Conservation (phyloP, 2,797 vertebrate genomes). For the Meriones psammophilus region DNA sequence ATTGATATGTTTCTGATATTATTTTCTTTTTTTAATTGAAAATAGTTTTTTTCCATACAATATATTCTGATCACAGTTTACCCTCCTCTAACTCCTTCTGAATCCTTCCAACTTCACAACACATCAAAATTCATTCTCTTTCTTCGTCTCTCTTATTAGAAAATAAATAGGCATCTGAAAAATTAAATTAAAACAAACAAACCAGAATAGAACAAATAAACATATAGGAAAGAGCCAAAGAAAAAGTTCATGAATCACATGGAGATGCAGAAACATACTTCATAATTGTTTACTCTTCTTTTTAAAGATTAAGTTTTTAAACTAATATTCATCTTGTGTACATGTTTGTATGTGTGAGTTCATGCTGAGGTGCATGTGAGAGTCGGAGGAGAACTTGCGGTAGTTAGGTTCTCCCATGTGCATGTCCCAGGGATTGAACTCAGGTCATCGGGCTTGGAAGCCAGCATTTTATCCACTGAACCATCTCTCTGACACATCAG, state of each 20-base stretch:
- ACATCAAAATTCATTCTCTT: background rate
- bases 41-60: background rate
- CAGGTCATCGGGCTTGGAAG: background rate
- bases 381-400: background rate
- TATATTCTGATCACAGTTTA: background rate
- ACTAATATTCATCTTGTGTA: background rate
- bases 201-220: background rate
- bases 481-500: background rate
- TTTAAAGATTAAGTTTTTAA: background rate
- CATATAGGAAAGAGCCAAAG: background rate
- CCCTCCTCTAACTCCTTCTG: background rate
- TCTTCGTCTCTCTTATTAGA: background rate
- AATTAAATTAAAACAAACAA: background rate
- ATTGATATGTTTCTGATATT: conserved; percentile 14
- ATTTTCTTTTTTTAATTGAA: background rate
- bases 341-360: background rate
- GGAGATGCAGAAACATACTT: background rate
- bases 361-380: background rate
- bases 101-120: background rate
- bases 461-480: background rate
- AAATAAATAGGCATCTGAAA: background rate
- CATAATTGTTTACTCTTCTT: background rate
- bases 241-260: background rate
- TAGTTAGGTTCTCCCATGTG: background rate
- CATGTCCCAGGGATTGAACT: background rate